A percentile compares a stretch with the other conserved stretches of the same genome.
phyloP scores from a whole-genome alignment of 2,113 vertebrate genomes.

The Cyanoderma ruficeps region DNA sequence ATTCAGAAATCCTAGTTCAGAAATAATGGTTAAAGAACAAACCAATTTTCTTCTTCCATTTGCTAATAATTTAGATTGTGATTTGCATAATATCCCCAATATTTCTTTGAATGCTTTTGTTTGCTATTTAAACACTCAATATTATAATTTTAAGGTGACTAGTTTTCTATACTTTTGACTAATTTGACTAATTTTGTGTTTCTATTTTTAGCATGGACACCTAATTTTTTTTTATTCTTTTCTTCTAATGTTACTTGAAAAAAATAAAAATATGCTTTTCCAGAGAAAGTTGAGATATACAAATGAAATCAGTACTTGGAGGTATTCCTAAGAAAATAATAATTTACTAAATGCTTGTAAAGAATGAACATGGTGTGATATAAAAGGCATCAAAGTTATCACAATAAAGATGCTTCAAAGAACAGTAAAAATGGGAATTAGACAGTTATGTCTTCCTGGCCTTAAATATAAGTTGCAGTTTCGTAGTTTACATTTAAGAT shows the following conservation, averaged over 20 bases:
- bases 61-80: background rate
- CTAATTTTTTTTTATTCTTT: background rate
- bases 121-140: background rate
- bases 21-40: background rate
- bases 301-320: background rate
- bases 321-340: background rate
- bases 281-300: background rate
- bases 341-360: background rate
- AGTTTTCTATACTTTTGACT: background rate
- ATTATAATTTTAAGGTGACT: background rate
- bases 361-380: background rate
- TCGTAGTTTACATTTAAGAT: background rate
- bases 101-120: background rate
- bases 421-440: background rate
- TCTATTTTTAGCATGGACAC: background rate
- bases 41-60: background rate
- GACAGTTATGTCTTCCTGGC: background rate
- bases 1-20: background rate
- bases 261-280: background rate
- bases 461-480: background rate
- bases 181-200: background rate
- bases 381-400: background rate
- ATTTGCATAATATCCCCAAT: background rate
- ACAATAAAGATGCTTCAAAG: background rate
- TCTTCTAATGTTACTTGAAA: background rate